Conservation (phyloP, 2,888 invertebrate species). For the Mystacides longicornis region DNA sequence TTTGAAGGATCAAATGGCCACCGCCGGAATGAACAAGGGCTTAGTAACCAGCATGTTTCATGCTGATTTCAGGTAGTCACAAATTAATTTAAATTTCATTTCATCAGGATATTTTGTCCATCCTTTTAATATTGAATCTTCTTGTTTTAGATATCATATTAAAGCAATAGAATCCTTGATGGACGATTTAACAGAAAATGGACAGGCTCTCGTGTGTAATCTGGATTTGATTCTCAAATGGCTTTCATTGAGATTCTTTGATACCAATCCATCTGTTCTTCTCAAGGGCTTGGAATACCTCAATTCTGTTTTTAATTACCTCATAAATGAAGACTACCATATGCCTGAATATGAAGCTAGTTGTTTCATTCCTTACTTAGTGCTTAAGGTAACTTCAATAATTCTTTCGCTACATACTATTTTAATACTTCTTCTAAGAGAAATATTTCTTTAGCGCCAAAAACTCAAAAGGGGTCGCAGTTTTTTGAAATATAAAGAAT, state of each 20-base stretch:
- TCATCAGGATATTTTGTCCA: not conserved
- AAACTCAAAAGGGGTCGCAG: too few relatives aligned
- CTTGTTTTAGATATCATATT: slow-evolving; percentile 70
- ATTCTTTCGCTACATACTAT: not conserved
- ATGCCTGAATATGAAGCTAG: slow-evolving; percentile 87
- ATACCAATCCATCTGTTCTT: slow-evolving; percentile 96
- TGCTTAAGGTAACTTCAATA: slow-evolving; percentile 64
- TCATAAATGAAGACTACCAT: slow-evolving; percentile 74
- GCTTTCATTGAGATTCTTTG: slow-evolving; percentile 94
- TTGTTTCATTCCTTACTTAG: slow-evolving; percentile 90
- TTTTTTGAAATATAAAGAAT: too few relatives aligned
- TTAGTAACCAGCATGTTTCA: slow-evolving; percentile 91
- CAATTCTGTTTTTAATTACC: slow-evolving; percentile 69
- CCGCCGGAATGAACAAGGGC: slow-evolving; percentile 79
- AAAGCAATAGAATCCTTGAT: slow-evolving; percentile 88
- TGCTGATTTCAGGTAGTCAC: slow-evolving; percentile 70
- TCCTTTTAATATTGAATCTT: too few relatives aligned
- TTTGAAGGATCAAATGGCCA: slow-evolving; percentile 82
- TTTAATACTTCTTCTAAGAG: too few relatives aligned
- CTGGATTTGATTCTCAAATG: slow-evolving; percentile 94
- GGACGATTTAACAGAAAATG: slow-evolving; percentile 74
- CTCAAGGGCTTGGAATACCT: slow-evolving; percentile 93
- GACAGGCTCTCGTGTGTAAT: slow-evolving; percentile 77
- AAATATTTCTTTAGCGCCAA: too few relatives aligned
- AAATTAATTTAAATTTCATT: not conserved